Evolutionary conservation across 2,888 invertebrate genomes (phyloP), one percentile per base, ranked within the genome.

Genomic region (Neelides folsomi): DNA sequence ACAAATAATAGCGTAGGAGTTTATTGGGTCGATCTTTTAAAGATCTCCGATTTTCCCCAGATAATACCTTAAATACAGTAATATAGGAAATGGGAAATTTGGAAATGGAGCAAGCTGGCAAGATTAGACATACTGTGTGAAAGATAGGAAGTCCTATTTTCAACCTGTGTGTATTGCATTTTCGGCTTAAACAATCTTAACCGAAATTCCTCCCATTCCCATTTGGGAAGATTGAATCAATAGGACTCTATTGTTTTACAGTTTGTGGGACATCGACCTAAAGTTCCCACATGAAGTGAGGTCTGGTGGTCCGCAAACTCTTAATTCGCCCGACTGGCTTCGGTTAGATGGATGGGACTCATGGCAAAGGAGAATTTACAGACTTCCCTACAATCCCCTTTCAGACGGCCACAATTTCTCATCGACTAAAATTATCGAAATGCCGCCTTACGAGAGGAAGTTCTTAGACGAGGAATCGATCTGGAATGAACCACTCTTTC

Each of bases 261-360:
- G 64, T 16, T 49, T 64, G 4, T 62, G 58, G 59, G 64, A 64
- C 52, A 53, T 64, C 43, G 64, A 64, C 39, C 47, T 64, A 13
- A 60, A 62, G 46, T 64, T 62, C 49, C 50, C 54, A 35, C 59
- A 62, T 42, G 56, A 62, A 34, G 34, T 38, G 9, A 20, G 18
- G 35, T 15, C 16, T 3, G 19, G 15, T 12, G 6, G 16, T 5
- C 52, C 55, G n/a, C 20, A 48, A 20, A 56, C 53, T 16, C 53
- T 60, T 9, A 58, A 62, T 38, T 51, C 59, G 15, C 64, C 64
- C 2, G 59, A 60, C 9, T 64, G 64, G 64, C 51, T 58, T 19
- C 55, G 50, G 16, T 40, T 51, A 10, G 55, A 57, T 36, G 52
- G 44, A 13, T 42, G 44, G 15, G 50, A 55, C 20, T 43, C 46